Base-by-base conservation (phyloP, 2,113 vertebrate genomes). In the Thomomys bottae region DNA sequence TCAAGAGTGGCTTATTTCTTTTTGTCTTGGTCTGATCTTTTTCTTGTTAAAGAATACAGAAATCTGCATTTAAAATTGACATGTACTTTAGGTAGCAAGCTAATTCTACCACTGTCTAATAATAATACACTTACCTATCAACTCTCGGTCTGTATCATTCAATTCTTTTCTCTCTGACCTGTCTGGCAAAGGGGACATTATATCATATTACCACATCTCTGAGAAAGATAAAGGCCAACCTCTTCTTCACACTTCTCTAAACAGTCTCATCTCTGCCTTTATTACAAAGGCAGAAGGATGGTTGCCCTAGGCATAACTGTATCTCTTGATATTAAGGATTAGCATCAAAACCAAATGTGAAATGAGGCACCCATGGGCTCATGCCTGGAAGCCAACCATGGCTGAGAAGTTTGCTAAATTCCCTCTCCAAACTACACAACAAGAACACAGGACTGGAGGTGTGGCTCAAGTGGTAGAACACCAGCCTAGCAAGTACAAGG, bases 171-270 rank as follows among this genome's bases (percentile, higher is more conserved):
- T 85, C 75, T 75, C 28, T 20, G 40, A 64, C 11, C 79, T 45
- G 32, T 72, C 42, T 78, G 32, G 73, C 90, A 82, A 61, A 87
- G 75, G 30, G 78, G 40, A 89, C 40, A 73, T 15, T 59, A 36
- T 77, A 89, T 36, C 59, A 54, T 0, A 7, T 45, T 77, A 89
- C n/a, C 59, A 54, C 0, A 7, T 45, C 36, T 72, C 64, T 59
- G 30, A 75, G 82, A 79, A 88, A 63, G 66, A 57, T 18, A n/a
- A 70, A 61, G 70, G 76, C 21, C 42, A 30, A 45, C 26, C 30
- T 82, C 88, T 87, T 70, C 73, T 81, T 91, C 66, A 78, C 30
- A 78, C 9, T 54, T 61, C 42, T 93, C 21, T 45, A 71, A 78
- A 78, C 30, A 84, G 71, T 17, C 57, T 54, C 30, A 63, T 30